Evolutionary conservation across 2,797 vertebrate species (phyloP).

Genomic region (Megaceryle alcyon): DNA sequence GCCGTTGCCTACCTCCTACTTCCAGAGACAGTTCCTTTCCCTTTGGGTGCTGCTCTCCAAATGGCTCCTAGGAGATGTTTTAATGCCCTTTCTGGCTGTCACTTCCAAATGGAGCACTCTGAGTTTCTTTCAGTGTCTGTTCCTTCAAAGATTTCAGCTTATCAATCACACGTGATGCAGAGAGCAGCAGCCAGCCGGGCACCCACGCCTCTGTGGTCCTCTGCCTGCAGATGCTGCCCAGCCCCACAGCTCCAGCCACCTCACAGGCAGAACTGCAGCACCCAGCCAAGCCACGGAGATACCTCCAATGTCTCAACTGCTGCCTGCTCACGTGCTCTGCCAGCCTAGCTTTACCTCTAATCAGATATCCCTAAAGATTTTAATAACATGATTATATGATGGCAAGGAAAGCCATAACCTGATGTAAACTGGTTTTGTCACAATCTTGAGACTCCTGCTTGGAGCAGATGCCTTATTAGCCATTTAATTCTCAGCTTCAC

Average conservation of each 20-base stretch:
- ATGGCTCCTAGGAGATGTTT: background rate
- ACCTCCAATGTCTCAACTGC: background rate
- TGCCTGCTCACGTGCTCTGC: background rate
- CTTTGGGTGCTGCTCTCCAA: rapidly evolving
- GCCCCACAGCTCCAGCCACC: background rate
- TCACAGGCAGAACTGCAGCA: background rate
- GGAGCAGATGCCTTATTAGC: constrained; percentile 54
- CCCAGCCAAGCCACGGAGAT: rapidly evolving
- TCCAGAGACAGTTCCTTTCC: background rate
- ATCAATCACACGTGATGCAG: background rate
- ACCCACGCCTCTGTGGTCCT: background rate
- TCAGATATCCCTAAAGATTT: background rate
- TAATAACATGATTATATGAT: background rate
- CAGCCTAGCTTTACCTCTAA: background rate
- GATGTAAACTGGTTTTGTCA: constrained; percentile 32
- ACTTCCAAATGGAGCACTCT: background rate
- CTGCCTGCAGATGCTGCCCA: background rate
- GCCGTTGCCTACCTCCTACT: background rate
- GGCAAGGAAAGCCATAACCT: constrained; percentile 37
- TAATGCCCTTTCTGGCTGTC: background rate
- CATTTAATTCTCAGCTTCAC: constrained; percentile 48
- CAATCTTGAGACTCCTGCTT: constrained; percentile 32
- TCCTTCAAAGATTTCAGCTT: background rate
- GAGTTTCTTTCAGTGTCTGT: background rate
- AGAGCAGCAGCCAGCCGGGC: background rate